Conservation (phyloP, 2,888 invertebrate genomes). For the Athetis lepigone region DNA sequence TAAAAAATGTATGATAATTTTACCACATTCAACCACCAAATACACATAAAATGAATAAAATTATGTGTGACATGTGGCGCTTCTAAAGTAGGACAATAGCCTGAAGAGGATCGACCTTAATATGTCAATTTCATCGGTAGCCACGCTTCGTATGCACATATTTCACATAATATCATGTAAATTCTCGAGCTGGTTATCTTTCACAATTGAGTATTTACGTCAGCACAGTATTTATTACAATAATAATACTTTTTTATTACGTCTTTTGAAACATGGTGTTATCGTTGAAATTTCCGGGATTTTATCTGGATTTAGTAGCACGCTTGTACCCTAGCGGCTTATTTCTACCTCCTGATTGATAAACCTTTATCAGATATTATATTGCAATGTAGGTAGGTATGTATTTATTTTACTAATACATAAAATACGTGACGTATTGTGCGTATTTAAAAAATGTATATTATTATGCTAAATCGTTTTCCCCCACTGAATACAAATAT, state of each 20-base stretch:
- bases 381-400: conserved; percentile 14
- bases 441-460: not conserved
- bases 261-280: conserved; percentile 2
- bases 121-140: conserved; percentile 5
- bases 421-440: too few species aligned
- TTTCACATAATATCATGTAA: conserved; percentile 17
- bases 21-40: not conserved
- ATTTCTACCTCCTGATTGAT: conserved; percentile 29
- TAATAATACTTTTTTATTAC: conserved; percentile 21
- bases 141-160: conserved; percentile 15
- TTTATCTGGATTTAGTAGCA: conserved; percentile 25
- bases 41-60: not conserved
- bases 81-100: not conserved
- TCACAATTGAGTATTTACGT: conserved; percentile 2
- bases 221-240: conserved; percentile 26
- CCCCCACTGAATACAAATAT: too few species aligned
- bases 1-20: too few species aligned
- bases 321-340: conserved; percentile 28
- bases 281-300: conserved; percentile 12
- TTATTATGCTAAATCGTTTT: not conserved
- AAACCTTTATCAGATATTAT: conserved; percentile 24
- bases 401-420: too few species aligned
- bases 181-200: not conserved
- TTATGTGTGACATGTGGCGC: not conserved
- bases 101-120: conserved; percentile 6